phyloP scores from a whole-genome alignment of 2,888 invertebrate species.

The Lacanobia oleracea region DNA sequence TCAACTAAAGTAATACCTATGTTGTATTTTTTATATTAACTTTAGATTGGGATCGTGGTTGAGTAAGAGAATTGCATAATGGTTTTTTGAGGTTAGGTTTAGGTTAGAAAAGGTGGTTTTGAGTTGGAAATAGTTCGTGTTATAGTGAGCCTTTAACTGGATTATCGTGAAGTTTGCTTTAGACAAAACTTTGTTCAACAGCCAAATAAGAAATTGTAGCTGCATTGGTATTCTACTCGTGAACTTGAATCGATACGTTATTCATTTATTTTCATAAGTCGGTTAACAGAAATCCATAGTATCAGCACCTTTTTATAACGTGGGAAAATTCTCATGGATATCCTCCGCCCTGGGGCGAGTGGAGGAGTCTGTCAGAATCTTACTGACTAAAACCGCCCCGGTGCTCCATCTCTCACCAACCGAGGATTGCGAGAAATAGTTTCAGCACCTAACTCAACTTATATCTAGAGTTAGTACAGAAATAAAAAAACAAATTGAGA shows the following conservation, averaged over 20 bases:
- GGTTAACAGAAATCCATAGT: too few species aligned
- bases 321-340: too few species aligned
- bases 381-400: too few species aligned
- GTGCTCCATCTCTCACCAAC: too few species aligned
- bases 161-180: not conserved
- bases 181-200: not conserved
- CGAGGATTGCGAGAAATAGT: too few species aligned
- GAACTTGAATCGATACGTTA: not conserved
- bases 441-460: too few species aligned
- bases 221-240: not conserved
- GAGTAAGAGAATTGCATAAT: slow-evolving; percentile 42
- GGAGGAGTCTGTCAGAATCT: too few species aligned
- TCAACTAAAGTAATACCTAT: slow-evolving; percentile 66
- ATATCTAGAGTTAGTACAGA: too few species aligned
- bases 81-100: slow-evolving; percentile 45
- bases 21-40: slow-evolving; percentile 59
- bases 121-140: not conserved
- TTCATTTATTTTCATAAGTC: too few species aligned
- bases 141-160: slow-evolving; percentile 12
- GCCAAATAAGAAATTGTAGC: not conserved
- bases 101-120: not conserved
- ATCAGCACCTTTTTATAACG: too few species aligned
- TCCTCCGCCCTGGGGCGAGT: too few species aligned
- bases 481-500: too few species aligned
- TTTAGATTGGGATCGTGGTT: slow-evolving; percentile 57